These are phyloP conservation scores for Pediacus dermestoides DNA, from an alignment of 2,888 invertebrate genomes.

Conservation along the genomic window DNA sequence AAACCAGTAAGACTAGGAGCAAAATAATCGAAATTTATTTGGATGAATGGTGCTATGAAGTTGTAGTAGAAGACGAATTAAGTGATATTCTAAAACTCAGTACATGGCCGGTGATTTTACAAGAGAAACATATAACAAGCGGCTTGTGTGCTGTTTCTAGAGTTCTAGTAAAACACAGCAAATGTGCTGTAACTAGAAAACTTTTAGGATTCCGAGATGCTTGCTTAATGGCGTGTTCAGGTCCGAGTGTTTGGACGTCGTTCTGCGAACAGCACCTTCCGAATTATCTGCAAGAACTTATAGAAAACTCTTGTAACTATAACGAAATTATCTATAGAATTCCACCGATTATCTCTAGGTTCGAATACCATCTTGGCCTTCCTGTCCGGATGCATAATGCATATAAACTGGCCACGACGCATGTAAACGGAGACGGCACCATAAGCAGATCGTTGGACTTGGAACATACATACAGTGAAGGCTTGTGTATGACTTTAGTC, in stretches of 20 bases:
- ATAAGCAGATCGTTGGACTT: constrained; percentile 55
- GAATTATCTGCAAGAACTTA: constrained; percentile 74
- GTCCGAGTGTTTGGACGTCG: constrained; percentile 84
- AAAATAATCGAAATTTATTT: too few relatives aligned
- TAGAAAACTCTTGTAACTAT: constrained; percentile 55
- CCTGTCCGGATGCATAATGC: constrained; percentile 84
- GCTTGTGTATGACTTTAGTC: constrained; percentile 75
- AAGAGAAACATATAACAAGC: constrained; percentile 62
- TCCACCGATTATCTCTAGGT: constrained; percentile 69
- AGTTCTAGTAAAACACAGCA: constrained; percentile 54
- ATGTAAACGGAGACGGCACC: constrained; percentile 45
- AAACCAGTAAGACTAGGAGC: too few relatives aligned
- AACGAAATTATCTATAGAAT: constrained; percentile 45
- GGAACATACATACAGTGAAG: constrained; percentile 78
- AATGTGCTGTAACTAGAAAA: constrained; percentile 41
- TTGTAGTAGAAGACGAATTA: too few relatives aligned
- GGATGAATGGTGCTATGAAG: too few relatives aligned
- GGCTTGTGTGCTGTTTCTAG: constrained; percentile 74
- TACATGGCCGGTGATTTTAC: constrained; percentile 61
- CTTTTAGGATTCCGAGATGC: constrained; percentile 76
- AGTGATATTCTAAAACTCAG: too few relatives aligned
- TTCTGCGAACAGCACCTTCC: too few relatives aligned
- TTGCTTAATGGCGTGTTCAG: constrained; percentile 78
- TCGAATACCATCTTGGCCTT: constrained; percentile 80
- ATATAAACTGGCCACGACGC: constrained; percentile 67